Base-by-base conservation (phyloP, 2,888 invertebrate species). In the Drosophila nr. medialis region DNA sequence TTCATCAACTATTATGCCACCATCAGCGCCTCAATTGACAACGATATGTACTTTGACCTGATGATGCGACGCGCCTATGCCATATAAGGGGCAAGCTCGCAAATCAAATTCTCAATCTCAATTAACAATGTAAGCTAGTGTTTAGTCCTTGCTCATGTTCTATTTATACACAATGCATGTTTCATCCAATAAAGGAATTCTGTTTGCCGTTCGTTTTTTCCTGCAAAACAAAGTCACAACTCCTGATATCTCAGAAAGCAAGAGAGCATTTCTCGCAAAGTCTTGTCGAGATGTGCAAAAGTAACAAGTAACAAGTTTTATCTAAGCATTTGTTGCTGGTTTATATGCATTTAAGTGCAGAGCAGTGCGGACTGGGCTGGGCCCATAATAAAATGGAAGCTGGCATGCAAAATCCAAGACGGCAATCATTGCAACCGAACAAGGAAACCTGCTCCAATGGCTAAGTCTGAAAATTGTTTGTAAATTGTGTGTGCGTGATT, bases 11-110 rank as follows among this genome's bases (percentile, higher is more conserved):
- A 99, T 93, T 99, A 99, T 94, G 95, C 96, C 75, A 98, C 97
- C 21, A 96, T 99, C 79, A 98, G 98, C 92, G 98, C 98, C 45
- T 98, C 98, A 2, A 97, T 99, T 83, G 99, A 99, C 93, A 96
- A 96, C 81, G 99, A 99, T 92, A 96, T 96, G 72, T 99, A 97
- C 93, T 99, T 99, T 92, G 98, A 98, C 93, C 94, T 99, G 72
- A 98, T 99, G 97, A 98, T 99, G 95, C 95, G 98, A 68, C 97
- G 97, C 89, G 96, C 98, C 7, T 99, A 97, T 94, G 97, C 97
- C 92, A 94, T 98, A 81, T 98, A 95, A 95, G 49, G 34, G 6
- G 24, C 21, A 1, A 18, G n/a, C 48, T 56, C 21, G 18, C 27
- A 49, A 34, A 54, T 36, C 4, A 6, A 49, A 29, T 54, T 32